These are phyloP conservation scores for Brachionichthys hirsutus DNA, from an alignment of 2,113 vertebrate species.

Conservation along the genomic window DNA sequence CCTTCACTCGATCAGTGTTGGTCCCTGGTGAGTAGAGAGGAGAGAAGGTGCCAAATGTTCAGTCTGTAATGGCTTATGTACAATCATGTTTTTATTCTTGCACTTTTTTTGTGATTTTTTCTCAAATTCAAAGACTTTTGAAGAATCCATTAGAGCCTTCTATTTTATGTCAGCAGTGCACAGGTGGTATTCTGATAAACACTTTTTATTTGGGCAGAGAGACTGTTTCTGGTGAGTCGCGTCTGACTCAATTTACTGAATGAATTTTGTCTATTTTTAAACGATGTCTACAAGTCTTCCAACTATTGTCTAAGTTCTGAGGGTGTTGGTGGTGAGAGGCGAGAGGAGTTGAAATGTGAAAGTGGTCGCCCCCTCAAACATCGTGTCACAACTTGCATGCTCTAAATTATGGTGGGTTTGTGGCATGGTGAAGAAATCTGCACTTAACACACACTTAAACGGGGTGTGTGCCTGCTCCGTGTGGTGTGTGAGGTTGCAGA, in stretches of 20 bases:
- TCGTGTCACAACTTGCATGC: constrained; percentile 9
- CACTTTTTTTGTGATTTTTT: no score
- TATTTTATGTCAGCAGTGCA: no score
- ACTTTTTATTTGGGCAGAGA: not conserved
- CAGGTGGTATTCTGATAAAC: no score
- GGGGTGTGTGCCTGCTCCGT: not conserved
- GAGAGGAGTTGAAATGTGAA: constrained; percentile 18
- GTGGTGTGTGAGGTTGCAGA: constrained; percentile 25
- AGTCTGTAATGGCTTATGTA: no score
- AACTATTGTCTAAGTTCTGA: constrained; percentile 2
- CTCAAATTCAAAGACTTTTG: not conserved
- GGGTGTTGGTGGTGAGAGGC: not conserved
- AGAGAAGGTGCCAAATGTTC: constrained; percentile 60
- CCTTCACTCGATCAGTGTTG: constrained; percentile 52
- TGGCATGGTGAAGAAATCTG: not conserved
- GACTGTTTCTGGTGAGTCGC: not conserved
- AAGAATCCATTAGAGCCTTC: not conserved
- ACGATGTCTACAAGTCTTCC: not conserved
- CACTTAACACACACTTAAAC: not conserved
- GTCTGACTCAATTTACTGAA: constrained; percentile 1
- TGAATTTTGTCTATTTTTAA: not conserved
- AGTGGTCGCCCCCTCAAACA: not conserved
- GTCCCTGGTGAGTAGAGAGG: constrained; percentile 46
- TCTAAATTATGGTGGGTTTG: not conserved
- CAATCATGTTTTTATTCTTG: no score